phyloP scores from a whole-genome alignment of 2,888 invertebrate genomes.

The Nymphalis polychloros region DNA sequence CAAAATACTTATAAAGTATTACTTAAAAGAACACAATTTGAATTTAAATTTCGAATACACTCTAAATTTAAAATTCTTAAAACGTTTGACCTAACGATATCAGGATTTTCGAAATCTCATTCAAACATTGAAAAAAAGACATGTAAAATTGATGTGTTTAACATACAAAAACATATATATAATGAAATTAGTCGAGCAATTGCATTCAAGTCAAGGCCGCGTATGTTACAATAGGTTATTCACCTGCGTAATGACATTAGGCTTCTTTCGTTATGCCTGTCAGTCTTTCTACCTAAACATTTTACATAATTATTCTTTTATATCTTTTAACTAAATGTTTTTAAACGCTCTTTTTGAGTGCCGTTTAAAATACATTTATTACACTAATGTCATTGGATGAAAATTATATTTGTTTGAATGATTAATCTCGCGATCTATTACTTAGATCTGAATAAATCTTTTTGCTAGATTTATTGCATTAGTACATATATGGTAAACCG shows the following conservation, averaged over 20 bases:
- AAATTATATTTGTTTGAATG: too few relatives aligned
- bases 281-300: constrained; percentile 2
- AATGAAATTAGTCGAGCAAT: constrained; percentile 9
- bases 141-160: constrained; percentile 3
- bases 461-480: too few relatives aligned
- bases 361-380: too few relatives aligned
- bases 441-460: too few relatives aligned
- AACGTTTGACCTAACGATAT: not conserved
- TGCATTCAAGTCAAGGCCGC: constrained; percentile 28
- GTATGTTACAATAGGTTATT: constrained; percentile 30
- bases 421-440: too few relatives aligned
- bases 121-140: not conserved
- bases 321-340: too few relatives aligned
- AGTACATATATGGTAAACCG: too few relatives aligned
- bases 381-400: too few relatives aligned
- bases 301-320: not conserved
- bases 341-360: too few relatives aligned
- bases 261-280: constrained; percentile 21
- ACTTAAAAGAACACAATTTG: not conserved
- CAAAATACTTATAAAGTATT: not conserved
- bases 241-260: constrained; percentile 25
- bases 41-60: not conserved
- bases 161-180: constrained; percentile 6
- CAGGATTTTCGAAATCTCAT: constrained; percentile 4
- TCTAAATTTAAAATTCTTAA: not conserved